Evolutionary conservation across 2,797 vertebrate species (phyloP).

Genomic region (Caiman crocodilus): DNA sequence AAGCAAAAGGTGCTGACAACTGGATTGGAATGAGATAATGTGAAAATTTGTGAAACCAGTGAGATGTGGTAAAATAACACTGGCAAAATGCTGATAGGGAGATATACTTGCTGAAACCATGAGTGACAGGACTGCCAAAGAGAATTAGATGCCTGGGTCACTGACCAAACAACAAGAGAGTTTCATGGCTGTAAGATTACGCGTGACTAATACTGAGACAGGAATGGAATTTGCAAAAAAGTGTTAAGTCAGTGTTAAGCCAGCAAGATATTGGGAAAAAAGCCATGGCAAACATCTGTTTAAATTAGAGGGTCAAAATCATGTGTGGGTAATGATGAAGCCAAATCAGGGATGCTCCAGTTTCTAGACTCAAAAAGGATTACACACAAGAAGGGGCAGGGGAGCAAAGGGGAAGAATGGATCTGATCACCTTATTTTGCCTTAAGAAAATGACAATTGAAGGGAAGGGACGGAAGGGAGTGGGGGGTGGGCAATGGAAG

Average conservation of each 20-base stretch:
- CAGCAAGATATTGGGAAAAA: constrained; percentile 34
- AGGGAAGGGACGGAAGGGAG: neutral
- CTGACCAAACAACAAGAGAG: constrained; percentile 29
- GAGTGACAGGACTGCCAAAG: constrained; percentile 29
- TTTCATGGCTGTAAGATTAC: constrained; percentile 27
- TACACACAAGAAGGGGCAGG: neutral
- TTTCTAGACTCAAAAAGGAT: neutral
- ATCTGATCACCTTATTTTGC: neutral
- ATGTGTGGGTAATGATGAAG: constrained; percentile 26
- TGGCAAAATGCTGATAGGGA: neutral
- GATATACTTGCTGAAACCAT: neutral
- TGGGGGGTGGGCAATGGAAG: neutral
- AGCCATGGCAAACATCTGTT: constrained; percentile 39
- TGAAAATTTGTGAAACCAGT: constrained; percentile 9
- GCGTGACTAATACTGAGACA: neutral
- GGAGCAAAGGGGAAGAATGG: constrained; percentile 17
- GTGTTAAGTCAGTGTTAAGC: constrained; percentile 23
- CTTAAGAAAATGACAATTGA: constrained; percentile 1
- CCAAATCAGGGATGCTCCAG: constrained; percentile 13
- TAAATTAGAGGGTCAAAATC: constrained; percentile 35
- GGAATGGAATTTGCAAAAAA: constrained; percentile 39
- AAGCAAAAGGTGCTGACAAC: constrained; percentile 17
- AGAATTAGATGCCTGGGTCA: constrained; percentile 29
- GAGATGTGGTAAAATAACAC: neutral
- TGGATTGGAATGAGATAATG: neutral